These are phyloP conservation scores for Acronicta leporina DNA, from an alignment of 2,888 invertebrate species.

Conservation along the genomic window DNA sequence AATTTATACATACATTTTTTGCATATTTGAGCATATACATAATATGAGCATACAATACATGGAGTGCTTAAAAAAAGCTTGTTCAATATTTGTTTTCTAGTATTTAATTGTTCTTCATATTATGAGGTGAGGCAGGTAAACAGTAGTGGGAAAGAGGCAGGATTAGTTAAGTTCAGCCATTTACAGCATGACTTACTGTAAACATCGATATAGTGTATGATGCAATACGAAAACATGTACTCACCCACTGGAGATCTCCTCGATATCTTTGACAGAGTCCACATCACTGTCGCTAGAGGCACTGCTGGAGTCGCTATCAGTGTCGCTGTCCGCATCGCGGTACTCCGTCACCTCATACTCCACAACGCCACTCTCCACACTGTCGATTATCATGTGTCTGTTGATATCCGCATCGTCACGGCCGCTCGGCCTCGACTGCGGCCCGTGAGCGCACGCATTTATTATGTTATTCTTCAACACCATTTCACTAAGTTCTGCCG, in stretches of 20 bases:
- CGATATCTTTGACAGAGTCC: conserved; percentile 83
- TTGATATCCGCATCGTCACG: conserved; percentile 73
- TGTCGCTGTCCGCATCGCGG: conserved; percentile 77
- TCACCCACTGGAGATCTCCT: conserved; percentile 82
- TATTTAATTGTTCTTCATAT: too few species aligned
- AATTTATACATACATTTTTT: not conserved
- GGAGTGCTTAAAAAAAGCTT: too few species aligned
- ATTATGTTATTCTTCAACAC: conserved; percentile 86
- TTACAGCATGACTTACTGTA: not conserved
- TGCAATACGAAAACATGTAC: conserved; percentile 32
- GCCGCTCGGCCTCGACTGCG: conserved; percentile 69
- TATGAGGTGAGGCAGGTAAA: too few species aligned
- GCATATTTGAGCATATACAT: too few species aligned
- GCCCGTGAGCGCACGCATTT: conserved; percentile 86
- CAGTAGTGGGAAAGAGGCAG: too few species aligned
- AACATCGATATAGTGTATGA: conserved; percentile 1
- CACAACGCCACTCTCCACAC: conserved; percentile 78
- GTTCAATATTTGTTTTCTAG: too few species aligned
- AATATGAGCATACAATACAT: too few species aligned
- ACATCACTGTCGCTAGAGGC: conserved; percentile 82
- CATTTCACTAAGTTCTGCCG: conserved; percentile 83
- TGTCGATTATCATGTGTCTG: conserved; percentile 85
- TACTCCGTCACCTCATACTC: conserved; percentile 85
- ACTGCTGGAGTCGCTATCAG: conserved; percentile 71
- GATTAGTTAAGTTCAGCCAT: too few species aligned